These are phyloP conservation scores for Harpalus rufipes DNA, from an alignment of 2,888 invertebrate genomes.

Conservation along the genomic window DNA sequence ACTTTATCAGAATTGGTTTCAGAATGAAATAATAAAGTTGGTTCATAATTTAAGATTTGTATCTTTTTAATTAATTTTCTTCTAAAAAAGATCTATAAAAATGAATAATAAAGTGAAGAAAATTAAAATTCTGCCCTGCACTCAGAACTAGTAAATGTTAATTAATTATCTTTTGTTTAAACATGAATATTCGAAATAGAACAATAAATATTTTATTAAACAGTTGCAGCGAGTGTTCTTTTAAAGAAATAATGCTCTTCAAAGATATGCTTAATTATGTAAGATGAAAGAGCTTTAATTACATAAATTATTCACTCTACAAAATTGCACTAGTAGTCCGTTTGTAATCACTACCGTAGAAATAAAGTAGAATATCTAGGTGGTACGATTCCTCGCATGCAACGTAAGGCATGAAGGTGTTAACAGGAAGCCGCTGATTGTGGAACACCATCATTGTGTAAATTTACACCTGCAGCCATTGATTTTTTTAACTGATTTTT, in stretches of 20 bases:
- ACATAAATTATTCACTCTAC: conserved; percentile 48
- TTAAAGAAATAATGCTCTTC: conserved; percentile 45
- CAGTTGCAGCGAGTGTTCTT: conserved; percentile 2
- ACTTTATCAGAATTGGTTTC: no score
- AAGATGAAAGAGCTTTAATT: conserved; percentile 56
- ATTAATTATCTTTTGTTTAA: conserved; percentile 23
- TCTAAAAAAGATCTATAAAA: not conserved
- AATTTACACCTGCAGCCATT: conserved; percentile 48
- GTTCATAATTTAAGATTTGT: no score
- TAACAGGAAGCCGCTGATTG: conserved; percentile 45
- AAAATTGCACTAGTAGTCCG: conserved; percentile 40
- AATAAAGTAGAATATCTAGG: conserved; percentile 21
- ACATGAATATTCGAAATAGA: not conserved
- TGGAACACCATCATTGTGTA: conserved; percentile 35
- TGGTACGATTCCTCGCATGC: not conserved
- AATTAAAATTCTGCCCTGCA: not conserved
- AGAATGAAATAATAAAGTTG: no score
- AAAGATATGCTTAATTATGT: conserved; percentile 56
- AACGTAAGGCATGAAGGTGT: conserved; percentile 28
- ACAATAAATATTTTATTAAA: conserved; percentile 44
- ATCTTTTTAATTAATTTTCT: no score
- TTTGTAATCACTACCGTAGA: conserved; percentile 27
- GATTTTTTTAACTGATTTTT: conserved; percentile 37
- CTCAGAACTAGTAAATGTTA: not conserved
- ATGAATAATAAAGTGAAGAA: not conserved